Evolutionary conservation across 2,113 vertebrate species (phyloP), one percentile per base, ranked within the genome.

Genomic region (Xiphias gladius): DNA sequence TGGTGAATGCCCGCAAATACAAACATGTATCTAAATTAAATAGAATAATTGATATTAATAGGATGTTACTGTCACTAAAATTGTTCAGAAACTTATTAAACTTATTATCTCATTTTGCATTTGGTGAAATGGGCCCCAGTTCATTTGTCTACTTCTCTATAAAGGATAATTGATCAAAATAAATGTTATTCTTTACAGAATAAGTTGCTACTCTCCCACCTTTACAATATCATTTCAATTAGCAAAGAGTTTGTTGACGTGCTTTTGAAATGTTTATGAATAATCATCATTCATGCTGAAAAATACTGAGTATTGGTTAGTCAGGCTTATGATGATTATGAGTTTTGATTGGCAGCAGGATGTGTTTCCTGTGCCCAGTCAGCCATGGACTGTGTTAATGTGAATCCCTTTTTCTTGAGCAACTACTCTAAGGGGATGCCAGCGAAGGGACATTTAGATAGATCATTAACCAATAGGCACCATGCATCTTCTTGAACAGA

Each of bases 401-500:
- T 32, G 69, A 2, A 70, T 77, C 52, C 1, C 17, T 50, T 74
- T 75, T 75, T 55, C 57, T 20, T 73, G 57, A 69, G 59, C 10
- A 75, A 58, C 61, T 54, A 35, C 82, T 79, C 66, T 28, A 52
- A 85, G 87, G 37, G 61, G 63, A 78, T 74, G 64, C 73, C 68
- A 75, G 64, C 57, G 52, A 65, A 86, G 69, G 84, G 83, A 86
- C 88, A 84, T 85, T 90, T 80, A 85, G 81, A 93, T 86, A 86
- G 52, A 87, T 76, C 76, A 79, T 89, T 88, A 86, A 90, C 76
- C 72, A 84, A 82, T 83, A 28, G 58, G 79, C 65, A 78, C 64
- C 76, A 87, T 90, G 85, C 82, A 87, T 92, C 91, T 90, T 91
- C 52, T 71, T 58, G 73, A 92, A 92, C 52, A 79, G 72, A 91